Evolutionary conservation across 2,888 invertebrate genomes (phyloP).

Genomic region (Hypomecis atomaria): DNA sequence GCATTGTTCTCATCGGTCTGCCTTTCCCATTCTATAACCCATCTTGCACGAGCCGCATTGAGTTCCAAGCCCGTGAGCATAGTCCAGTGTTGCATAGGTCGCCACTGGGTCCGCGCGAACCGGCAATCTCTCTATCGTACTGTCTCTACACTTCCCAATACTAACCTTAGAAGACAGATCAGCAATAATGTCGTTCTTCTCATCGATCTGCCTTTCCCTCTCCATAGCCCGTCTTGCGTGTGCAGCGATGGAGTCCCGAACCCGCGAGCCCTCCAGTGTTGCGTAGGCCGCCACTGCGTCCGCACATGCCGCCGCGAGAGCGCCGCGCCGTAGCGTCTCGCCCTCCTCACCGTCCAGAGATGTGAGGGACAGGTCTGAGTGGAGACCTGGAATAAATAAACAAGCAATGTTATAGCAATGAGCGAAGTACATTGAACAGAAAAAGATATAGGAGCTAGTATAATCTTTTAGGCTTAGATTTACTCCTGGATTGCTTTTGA

Average conservation of each 20-base stretch:
- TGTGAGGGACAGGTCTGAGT: conserved; percentile 88
- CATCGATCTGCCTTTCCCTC: conserved; percentile 91
- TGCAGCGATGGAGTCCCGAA: conserved; percentile 91
- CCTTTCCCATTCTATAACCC: no score
- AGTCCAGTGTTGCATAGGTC: no score
- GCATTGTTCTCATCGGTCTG: no score
- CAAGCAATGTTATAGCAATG: neutral
- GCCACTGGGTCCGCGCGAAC: no score
- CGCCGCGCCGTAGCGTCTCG: conserved; percentile 84
- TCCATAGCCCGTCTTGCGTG: conserved; percentile 90
- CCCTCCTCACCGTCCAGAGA: conserved; percentile 85
- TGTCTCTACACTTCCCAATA: neutral
- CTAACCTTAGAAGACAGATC: conserved; percentile 92
- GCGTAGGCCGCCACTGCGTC: conserved; percentile 90
- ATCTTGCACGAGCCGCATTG: no score
- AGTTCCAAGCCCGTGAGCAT: no score
- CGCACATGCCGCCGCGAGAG: conserved; percentile 89
- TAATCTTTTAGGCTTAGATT: no score
- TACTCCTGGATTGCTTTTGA: no score
- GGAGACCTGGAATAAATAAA: conserved; percentile 79
- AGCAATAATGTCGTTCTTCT: conserved; percentile 91
- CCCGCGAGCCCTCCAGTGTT: conserved; percentile 89
- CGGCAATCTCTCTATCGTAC: no score
- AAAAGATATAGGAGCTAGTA: no score
- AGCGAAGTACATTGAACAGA: neutral